These are phyloP conservation scores for Parapsyche elsis DNA, from an alignment of 1,140 invertebrate species.

Conservation along the genomic window DNA sequence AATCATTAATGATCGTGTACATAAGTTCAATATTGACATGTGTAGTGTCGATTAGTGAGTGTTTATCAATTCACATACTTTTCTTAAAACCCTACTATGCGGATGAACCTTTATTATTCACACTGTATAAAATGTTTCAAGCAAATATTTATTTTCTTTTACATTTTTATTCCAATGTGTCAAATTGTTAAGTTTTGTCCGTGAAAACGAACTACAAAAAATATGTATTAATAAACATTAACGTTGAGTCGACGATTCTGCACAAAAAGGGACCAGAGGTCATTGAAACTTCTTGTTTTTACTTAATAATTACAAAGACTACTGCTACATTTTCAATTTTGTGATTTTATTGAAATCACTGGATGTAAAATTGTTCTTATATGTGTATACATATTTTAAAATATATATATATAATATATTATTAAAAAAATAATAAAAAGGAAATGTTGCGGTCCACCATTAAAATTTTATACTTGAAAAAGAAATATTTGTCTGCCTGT, in stretches of 20 bases:
- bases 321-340: slow-evolving; percentile 44
- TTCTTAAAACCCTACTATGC: too few relatives aligned
- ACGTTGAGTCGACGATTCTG: slow-evolving; percentile 13
- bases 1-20: too few relatives aligned
- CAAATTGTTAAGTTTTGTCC: too few relatives aligned
- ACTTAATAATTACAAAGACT: slow-evolving; percentile 44
- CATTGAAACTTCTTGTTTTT: slow-evolving; percentile 44
- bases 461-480: slow-evolving; percentile 50
- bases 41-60: too few relatives aligned
- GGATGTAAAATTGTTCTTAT: slow-evolving; percentile 11
- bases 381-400: neutral
- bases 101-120: too few relatives aligned
- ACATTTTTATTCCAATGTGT: too few relatives aligned
- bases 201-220: too few relatives aligned
- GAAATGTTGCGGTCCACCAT: slow-evolving; percentile 54
- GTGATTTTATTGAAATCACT: slow-evolving; percentile 35
- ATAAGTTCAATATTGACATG: too few relatives aligned
- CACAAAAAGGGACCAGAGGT: slow-evolving; percentile 55
- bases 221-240: too few relatives aligned
- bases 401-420: slow-evolving; percentile 13
- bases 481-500: slow-evolving; percentile 55
- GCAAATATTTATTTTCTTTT: too few relatives aligned
- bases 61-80: too few relatives aligned
- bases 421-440: slow-evolving; percentile 40
- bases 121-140: too few relatives aligned